These are phyloP conservation scores for Pristis pectinata DNA, from an alignment of 2,797 vertebrate genomes.

Conservation along the genomic window DNA sequence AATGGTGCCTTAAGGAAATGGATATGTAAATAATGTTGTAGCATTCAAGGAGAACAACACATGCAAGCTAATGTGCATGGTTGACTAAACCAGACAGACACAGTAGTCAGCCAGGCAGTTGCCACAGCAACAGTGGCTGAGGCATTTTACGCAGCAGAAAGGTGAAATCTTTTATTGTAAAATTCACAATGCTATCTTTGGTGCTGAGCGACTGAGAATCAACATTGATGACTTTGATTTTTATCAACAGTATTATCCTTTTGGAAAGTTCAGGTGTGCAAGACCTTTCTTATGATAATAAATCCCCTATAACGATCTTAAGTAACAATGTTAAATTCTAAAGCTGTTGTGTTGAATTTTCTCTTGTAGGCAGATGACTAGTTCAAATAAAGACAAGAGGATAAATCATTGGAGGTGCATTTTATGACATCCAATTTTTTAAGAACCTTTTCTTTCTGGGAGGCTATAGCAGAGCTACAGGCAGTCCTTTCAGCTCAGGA, in stretches of 20 bases:
- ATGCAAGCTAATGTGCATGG: background rate
- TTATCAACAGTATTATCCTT: background rate
- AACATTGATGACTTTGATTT: background rate
- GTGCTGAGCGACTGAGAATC: background rate
- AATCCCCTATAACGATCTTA: background rate
- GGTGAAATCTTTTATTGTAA: background rate
- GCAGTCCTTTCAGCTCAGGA: background rate
- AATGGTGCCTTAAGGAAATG: background rate
- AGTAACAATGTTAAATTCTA: background rate
- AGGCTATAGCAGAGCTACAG: background rate
- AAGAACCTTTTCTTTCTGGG: background rate
- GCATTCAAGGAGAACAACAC: background rate
- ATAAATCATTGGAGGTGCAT: background rate
- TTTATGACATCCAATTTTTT: background rate
- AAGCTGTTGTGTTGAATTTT: background rate
- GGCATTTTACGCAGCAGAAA: background rate
- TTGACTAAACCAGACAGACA: background rate
- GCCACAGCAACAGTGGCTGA: background rate
- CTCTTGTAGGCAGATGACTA: background rate
- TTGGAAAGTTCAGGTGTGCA: background rate
- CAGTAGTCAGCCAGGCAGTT: background rate
- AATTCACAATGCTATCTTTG: slow-evolving; percentile 3
- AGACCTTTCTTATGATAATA: background rate
- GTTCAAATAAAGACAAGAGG: background rate
- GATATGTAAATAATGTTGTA: background rate